phyloP scores from a whole-genome alignment of 2,797 vertebrate genomes.

The Prunella strophiata region DNA sequence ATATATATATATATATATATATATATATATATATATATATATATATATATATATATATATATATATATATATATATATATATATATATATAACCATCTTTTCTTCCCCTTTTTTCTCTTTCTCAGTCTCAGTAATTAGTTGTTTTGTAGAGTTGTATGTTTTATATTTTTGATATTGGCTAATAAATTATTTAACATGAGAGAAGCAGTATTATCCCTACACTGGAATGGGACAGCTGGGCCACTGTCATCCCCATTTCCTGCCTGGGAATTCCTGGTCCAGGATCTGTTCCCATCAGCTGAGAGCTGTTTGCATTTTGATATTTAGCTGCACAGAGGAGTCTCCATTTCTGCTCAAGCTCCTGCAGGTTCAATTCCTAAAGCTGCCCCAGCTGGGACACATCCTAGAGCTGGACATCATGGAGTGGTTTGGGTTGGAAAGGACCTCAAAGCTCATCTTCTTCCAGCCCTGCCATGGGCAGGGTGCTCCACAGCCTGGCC shows the following conservation, averaged over 20 bases:
- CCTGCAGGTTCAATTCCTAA: not conserved
- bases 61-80: too few relatives aligned
- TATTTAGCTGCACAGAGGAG: not conserved
- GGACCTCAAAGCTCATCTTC: not conserved
- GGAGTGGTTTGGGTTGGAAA: not conserved
- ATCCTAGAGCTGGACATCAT: not conserved
- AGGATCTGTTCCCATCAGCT: not conserved
- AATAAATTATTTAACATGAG: not conserved
- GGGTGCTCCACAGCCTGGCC: not conserved
- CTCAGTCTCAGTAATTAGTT: too few relatives aligned
- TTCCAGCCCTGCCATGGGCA: too few relatives aligned
- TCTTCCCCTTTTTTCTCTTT: too few relatives aligned
- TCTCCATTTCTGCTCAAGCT: not conserved
- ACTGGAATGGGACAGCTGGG: not conserved
- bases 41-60: too few relatives aligned
- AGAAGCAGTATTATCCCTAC: not conserved
- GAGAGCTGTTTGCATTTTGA: not conserved
- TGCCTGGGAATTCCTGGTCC: not conserved
- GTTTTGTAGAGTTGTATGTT: not conserved
- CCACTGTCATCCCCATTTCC: not conserved
- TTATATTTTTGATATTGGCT: not conserved
- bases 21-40: too few relatives aligned
- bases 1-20: too few relatives aligned
- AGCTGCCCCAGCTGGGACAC: not conserved
- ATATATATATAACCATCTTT: too few relatives aligned